phyloP scores from a whole-genome alignment of 2,888 invertebrate genomes.

The Ormyrus labotus region DNA sequence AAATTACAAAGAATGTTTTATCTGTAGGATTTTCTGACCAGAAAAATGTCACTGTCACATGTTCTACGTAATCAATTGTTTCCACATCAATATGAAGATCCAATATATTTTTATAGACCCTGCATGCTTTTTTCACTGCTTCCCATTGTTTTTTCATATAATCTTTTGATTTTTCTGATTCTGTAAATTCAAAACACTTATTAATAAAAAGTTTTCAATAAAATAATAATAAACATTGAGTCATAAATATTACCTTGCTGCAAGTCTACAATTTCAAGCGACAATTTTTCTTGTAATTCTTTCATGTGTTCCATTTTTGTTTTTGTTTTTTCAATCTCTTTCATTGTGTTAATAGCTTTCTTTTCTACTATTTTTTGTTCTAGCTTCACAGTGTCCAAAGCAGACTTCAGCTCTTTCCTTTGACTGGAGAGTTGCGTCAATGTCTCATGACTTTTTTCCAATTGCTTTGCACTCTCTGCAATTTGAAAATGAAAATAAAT shows the following conservation, averaged over 20 bases:
- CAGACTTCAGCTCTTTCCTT: constrained; percentile 54
- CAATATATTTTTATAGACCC: constrained; percentile 66
- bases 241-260: constrained; percentile 61
- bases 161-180: constrained; percentile 58
- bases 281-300: constrained; percentile 60
- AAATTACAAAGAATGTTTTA: constrained; percentile 65
- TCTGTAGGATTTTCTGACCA: constrained; percentile 56
- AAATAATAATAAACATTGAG: neutral
- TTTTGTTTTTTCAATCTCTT: constrained; percentile 57
- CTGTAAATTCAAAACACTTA: constrained; percentile 47
- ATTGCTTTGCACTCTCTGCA: constrained; percentile 48
- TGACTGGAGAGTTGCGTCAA: constrained; percentile 42
- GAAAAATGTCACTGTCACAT: constrained; percentile 66
- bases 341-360: constrained; percentile 60
- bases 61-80: constrained; percentile 55
- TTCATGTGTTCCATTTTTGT: constrained; percentile 59
- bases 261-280: constrained; percentile 66
- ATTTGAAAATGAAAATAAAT: neutral
- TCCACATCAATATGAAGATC: constrained; percentile 64
- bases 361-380: constrained; percentile 65
- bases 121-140: constrained; percentile 65
- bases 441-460: constrained; percentile 42
- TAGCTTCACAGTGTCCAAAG: constrained; percentile 58
- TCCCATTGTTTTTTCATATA: constrained; percentile 63
- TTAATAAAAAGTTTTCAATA: constrained; percentile 4